Percentiles rank a stretch among this genome's conserved stretches.
Evolutionary conservation across 2,113 vertebrate species (phyloP).

Genomic region (Salvelinus fontinalis): DNA sequence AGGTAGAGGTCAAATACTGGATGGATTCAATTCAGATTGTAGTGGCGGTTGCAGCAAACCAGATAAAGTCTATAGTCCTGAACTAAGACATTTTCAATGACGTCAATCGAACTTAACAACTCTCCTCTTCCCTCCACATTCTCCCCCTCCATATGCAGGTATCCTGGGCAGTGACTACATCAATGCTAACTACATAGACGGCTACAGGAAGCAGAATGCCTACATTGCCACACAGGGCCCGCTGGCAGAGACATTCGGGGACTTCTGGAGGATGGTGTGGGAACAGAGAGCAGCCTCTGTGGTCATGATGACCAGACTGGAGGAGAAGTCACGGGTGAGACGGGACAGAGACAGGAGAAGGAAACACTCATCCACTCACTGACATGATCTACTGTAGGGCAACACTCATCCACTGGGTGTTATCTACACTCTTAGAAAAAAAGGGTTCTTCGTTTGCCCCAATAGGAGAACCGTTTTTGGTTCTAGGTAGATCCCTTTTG

Average conservation of each 20-base stretch:
- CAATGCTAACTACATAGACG: slow-evolving; percentile 97
- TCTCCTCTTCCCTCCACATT: not conserved
- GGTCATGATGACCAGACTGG: slow-evolving; percentile 98
- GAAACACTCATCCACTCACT: not conserved
- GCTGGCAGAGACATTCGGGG: slow-evolving; percentile 91
- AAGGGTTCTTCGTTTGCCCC: too few species aligned
- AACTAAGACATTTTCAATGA: too few species aligned
- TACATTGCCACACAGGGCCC: slow-evolving; percentile 98
- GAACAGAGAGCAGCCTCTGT: slow-evolving; percentile 93
- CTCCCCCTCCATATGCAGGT: slow-evolving; percentile 73
- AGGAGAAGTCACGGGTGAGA: slow-evolving; percentile 91
- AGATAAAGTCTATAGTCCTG: too few species aligned
- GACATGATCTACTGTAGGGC: not conserved
- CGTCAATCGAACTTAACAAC: too few species aligned
- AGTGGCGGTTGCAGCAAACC: too few species aligned
- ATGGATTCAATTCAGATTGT: too few species aligned
- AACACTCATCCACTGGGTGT: too few species aligned
- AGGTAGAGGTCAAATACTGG: too few species aligned
- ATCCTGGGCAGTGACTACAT: slow-evolving; percentile 96
- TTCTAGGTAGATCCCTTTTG: too few species aligned
- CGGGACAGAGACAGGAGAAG: not conserved
- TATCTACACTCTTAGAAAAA: too few species aligned
- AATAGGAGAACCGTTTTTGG: too few species aligned
- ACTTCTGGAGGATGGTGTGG: slow-evolving; percentile 99
- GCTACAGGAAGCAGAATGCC: slow-evolving; percentile 96